Evolutionary conservation across 2,888 invertebrate genomes (phyloP).

Genomic region (Coelopa pilipes): DNA sequence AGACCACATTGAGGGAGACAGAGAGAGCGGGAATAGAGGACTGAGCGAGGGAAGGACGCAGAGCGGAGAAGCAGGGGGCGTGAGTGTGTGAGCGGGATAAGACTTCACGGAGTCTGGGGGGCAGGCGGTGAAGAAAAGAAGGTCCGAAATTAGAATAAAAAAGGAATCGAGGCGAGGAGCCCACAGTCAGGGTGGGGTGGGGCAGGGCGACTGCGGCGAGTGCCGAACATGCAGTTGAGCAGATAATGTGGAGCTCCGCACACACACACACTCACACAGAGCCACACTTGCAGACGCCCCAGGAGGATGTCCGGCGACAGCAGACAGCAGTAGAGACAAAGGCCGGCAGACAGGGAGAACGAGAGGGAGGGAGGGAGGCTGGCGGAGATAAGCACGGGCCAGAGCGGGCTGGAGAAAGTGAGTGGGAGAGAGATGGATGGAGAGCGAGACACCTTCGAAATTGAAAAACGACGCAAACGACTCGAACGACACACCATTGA

Average conservation of each 20-base stretch:
- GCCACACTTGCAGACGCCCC: background rate
- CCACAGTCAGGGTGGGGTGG: background rate
- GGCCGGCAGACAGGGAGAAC: background rate
- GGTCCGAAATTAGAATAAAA: background rate
- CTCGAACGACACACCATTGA: slow-evolving; percentile 49
- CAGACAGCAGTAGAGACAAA: background rate
- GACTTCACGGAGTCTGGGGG: background rate
- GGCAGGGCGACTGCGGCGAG: slow-evolving; percentile 46
- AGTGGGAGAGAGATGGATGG: background rate
- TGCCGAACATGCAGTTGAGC: slow-evolving; percentile 61
- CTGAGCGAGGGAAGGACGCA: too few species aligned
- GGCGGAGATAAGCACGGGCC: too few species aligned
- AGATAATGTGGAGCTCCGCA: slow-evolving; percentile 56
- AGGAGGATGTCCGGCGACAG: slow-evolving; percentile 9
- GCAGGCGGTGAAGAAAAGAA: background rate
- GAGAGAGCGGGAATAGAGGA: too few species aligned
- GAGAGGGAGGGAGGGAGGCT: too few species aligned
- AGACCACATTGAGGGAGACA: background rate
- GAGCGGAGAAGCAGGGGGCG: background rate
- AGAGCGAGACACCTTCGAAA: slow-evolving; percentile 10
- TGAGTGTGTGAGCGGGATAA: background rate
- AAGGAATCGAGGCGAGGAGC: background rate
- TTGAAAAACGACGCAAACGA: slow-evolving; percentile 46
- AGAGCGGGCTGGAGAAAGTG: background rate
- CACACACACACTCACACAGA: background rate